These are phyloP conservation scores for Elgaria multicarinata DNA, from an alignment of 2,113 vertebrate genomes.

Conservation along the genomic window DNA sequence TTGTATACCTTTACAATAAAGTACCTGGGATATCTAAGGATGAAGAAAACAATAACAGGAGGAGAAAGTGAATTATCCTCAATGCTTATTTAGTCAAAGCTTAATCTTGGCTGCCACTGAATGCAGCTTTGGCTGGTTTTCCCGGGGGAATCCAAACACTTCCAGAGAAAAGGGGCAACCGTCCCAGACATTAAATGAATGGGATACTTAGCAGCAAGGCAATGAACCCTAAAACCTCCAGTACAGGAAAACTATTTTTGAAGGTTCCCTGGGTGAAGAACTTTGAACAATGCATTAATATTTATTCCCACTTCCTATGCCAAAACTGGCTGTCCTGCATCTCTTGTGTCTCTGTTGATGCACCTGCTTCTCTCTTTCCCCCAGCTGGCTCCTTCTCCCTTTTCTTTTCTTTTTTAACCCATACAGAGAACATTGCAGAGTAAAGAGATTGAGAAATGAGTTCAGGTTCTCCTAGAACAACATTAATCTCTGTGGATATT, in stretches of 20 bases:
- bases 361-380: neutral
- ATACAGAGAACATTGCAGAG: neutral
- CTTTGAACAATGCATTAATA: conserved; percentile 22
- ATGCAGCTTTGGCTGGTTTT: neutral
- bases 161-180: conserved; percentile 32
- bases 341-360: neutral
- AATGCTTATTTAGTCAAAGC: conserved; percentile 44
- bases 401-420: neutral
- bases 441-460: neutral
- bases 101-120: conserved; percentile 36
- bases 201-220: conserved; percentile 12
- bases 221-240: conserved; percentile 15
- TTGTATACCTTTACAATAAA: conserved; percentile 30
- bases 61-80: conserved; percentile 15
- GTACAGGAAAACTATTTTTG: neutral
- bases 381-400: neutral
- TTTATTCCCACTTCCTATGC: conserved; percentile 7
- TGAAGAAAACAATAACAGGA: conserved; percentile 24
- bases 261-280: neutral
- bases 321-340: neutral
- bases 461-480: neutral
- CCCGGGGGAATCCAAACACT: conserved; percentile 31
- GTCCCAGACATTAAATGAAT: conserved; percentile 16
- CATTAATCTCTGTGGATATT: neutral
- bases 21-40: conserved; percentile 12